Evolutionary conservation across 2,797 vertebrate species (phyloP).

Genomic region (Pseudomugil gertrudae): DNA sequence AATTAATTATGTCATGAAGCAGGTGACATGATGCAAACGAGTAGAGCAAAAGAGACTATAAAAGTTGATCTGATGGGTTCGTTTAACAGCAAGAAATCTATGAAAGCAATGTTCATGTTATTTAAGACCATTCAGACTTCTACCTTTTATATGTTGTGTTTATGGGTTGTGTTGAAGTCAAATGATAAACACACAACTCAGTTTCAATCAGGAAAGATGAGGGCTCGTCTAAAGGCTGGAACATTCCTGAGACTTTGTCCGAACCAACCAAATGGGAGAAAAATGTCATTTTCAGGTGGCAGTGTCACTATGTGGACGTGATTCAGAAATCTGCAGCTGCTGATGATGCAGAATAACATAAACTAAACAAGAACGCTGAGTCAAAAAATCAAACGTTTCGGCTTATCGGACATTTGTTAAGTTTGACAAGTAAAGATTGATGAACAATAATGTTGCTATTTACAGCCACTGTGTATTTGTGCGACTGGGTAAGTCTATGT

Average conservation of each 20-base stretch:
- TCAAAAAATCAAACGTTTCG: slow-evolving; percentile 9
- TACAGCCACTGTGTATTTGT: slow-evolving; percentile 46
- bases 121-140: too few species aligned
- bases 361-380: not conserved
- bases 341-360: not conserved
- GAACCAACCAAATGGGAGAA: not conserved
- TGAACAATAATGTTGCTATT: slow-evolving; percentile 62
- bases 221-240: not conserved
- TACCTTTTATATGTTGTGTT: not conserved
- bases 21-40: not conserved
- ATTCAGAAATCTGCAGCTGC: not conserved
- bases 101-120: not conserved
- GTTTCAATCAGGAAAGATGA: not conserved
- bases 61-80: not conserved
- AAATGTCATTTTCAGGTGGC: not conserved
- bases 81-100: not conserved
- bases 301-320: not conserved
- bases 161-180: not conserved
- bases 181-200: not conserved
- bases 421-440: slow-evolving; percentile 56
- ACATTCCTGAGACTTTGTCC: not conserved
- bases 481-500: slow-evolving; percentile 31
- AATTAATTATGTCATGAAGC: slow-evolving; percentile 6
- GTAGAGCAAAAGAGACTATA: not conserved
- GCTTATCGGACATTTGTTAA: slow-evolving; percentile 28